phyloP scores from a whole-genome alignment of 2,888 invertebrate genomes.

The Scotopteryx bipunctaria region DNA sequence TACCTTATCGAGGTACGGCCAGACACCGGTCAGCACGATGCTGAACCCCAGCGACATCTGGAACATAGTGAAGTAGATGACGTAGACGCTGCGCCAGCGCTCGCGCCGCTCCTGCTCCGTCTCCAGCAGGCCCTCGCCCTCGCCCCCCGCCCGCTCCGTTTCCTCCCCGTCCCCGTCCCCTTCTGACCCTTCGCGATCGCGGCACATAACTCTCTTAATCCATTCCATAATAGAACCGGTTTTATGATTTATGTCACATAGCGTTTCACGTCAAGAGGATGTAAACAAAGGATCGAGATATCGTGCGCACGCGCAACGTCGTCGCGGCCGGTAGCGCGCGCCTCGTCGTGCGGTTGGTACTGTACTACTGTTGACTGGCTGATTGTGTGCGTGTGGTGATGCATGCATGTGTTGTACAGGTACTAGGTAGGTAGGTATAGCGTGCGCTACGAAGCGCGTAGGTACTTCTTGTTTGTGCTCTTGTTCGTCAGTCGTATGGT shows the following conservation, averaged over 20 bases:
- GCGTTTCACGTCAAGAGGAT: constrained; percentile 5
- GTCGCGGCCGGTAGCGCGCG: too few relatives aligned
- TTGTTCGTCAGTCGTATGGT: too few relatives aligned
- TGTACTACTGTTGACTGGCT: neutral
- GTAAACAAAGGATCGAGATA: constrained; percentile 45
- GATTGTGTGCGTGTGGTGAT: neutral
- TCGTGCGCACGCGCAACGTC: constrained; percentile 38
- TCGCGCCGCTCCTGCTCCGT: constrained; percentile 85
- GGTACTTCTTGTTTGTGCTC: too few relatives aligned
- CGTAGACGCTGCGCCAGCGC: constrained; percentile 90
- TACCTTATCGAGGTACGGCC: constrained; percentile 94
- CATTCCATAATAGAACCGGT: constrained; percentile 54
- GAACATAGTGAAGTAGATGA: constrained; percentile 95
- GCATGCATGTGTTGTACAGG: neutral
- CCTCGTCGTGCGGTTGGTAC: too few relatives aligned
- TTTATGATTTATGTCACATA: neutral
- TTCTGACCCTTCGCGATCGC: constrained; percentile 39
- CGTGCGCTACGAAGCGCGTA: neutral
- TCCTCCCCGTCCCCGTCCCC: constrained; percentile 24
- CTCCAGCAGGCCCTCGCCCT: constrained; percentile 79
- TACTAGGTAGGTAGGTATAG: neutral
- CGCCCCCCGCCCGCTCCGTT: constrained; percentile 14
- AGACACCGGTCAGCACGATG: constrained; percentile 93
- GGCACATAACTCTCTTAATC: constrained; percentile 51
- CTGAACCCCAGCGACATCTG: constrained; percentile 94